Evolutionary conservation across 2,113 vertebrate species (phyloP).

Genomic region (Egretta garzetta): DNA sequence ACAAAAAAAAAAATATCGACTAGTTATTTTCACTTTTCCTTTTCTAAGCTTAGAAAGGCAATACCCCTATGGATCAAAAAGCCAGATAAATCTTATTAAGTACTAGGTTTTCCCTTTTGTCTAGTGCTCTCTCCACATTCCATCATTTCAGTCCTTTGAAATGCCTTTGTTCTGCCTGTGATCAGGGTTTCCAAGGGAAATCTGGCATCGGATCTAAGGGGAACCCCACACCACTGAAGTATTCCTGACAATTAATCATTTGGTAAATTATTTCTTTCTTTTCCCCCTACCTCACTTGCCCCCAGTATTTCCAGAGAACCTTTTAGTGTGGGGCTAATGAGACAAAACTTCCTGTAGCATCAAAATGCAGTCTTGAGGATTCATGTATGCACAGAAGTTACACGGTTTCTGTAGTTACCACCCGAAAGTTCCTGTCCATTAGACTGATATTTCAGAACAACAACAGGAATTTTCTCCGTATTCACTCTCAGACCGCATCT

Average conservation of each 20-base stretch:
- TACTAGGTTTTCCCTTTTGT: slow-evolving; percentile 66
- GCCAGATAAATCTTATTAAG: slow-evolving; percentile 74
- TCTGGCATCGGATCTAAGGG: slow-evolving; percentile 75
- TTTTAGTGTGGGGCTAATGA: neutral
- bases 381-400: neutral
- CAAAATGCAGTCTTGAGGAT: neutral
- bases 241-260: slow-evolving; percentile 71
- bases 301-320: slow-evolving; percentile 41
- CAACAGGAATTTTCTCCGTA: neutral
- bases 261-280: slow-evolving; percentile 54
- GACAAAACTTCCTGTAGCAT: neutral
- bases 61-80: slow-evolving; percentile 47
- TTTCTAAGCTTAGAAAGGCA: slow-evolving; percentile 35
- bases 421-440: neutral
- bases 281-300: neutral
- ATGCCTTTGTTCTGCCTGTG: slow-evolving; percentile 71
- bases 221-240: slow-evolving; percentile 55
- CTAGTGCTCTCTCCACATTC: slow-evolving; percentile 66
- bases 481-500: neutral
- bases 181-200: slow-evolving; percentile 67
- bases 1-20: neutral
- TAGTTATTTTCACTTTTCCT: neutral
- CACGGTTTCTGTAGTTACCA: neutral
- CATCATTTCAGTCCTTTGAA: slow-evolving; percentile 70
- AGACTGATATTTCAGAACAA: neutral